These are phyloP conservation scores for Limonius californicus DNA, from an alignment of 1,140 invertebrate species.

Conservation along the genomic window DNA sequence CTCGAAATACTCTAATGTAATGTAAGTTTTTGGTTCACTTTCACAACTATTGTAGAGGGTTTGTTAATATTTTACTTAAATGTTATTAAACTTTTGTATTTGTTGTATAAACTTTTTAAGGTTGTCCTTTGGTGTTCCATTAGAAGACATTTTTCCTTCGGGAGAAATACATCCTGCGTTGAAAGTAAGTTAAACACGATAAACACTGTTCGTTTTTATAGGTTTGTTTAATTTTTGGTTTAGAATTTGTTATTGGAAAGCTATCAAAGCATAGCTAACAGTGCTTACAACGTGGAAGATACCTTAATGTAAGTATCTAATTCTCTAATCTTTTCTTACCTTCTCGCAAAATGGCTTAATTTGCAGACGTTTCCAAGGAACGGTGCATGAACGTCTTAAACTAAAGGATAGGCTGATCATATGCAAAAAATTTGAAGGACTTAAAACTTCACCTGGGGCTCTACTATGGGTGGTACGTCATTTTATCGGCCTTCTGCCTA, in stretches of 20 bases:
- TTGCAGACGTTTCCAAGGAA: slow-evolving; percentile 15
- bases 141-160: not conserved
- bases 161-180: not conserved
- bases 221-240: too few relatives aligned
- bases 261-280: not conserved
- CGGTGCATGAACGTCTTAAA: slow-evolving; percentile 6
- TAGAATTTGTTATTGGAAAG: not conserved
- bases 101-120: too few relatives aligned
- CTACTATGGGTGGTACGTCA: slow-evolving; percentile 17
- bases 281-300: not conserved
- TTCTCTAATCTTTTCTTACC: too few relatives aligned
- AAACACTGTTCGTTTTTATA: too few relatives aligned
- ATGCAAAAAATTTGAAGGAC: slow-evolving; percentile 5
- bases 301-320: not conserved
- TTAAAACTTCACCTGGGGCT: not conserved
- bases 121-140: not conserved
- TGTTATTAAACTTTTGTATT: too few relatives aligned
- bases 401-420: slow-evolving; percentile 5
- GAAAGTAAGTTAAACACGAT: too few relatives aligned
- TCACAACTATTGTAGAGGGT: too few relatives aligned
- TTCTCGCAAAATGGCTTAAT: too few relatives aligned
- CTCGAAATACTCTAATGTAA: too few relatives aligned
- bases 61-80: too few relatives aligned
- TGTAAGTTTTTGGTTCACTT: too few relatives aligned
- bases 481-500: slow-evolving; percentile 17